Evolutionary conservation across 2,113 vertebrate species (phyloP), one percentile per base, ranked within the genome.

Genomic region (Psophia crepitans): DNA sequence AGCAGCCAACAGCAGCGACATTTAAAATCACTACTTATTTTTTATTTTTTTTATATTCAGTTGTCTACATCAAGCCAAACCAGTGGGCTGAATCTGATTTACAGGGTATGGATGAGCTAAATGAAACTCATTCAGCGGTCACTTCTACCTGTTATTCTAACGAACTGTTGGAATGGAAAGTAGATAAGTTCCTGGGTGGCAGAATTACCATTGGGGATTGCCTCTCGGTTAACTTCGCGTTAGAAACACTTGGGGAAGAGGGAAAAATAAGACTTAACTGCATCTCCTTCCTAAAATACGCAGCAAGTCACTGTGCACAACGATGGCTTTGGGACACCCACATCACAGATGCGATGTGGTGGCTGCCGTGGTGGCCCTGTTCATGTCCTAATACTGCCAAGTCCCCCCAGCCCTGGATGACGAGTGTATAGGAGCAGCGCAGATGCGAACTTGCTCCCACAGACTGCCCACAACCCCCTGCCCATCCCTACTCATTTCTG

Each of bases 71-170:
- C 56, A 78, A 74, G 44, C 23, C 70, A 71, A 49, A 49, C 44
- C 80, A 56, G 33, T 49, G 49, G 65, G 70, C n/a, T 84, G 75
- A 86, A 51, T 32, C 27, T 46, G 54, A 56, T 57, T 76, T 80
- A 60, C 22, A 44, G 60, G 26, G 74, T 30, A 49, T 2, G 37
- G 60, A 26, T 49, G 71, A 91, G 46, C 46, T 41, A 66, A 84
- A 87, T 0, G 0, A 78, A 71, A 90, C 88, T 18, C 14, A 24
- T 49, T 61, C 44, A 41, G 43, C 0, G 2, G 41, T 75, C 77
- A 48, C 43, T 77, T 90, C 27, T 12, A 19, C 2, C 3, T 17
- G 32, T 48, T 44, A 77, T 63, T 91, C 86, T 64, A 84, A 78
- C 37, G 61, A 92, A 83, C 27, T 20, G 20, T 22, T 73, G 41